Conservation (phyloP, 2,797 vertebrate genomes). For the Cryptoprocta ferox region DNA sequence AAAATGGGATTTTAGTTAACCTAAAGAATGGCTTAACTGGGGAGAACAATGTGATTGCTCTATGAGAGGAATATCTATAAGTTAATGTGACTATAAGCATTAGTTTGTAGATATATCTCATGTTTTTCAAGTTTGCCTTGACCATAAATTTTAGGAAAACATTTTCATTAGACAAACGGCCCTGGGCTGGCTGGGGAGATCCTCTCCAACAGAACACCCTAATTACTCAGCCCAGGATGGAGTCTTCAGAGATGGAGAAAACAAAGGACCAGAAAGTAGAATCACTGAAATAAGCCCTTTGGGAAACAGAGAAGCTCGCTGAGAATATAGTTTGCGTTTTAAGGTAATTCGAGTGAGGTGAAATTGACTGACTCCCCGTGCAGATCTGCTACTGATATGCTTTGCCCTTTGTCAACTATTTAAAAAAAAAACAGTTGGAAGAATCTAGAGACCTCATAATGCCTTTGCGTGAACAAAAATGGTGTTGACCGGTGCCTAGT, state of each 20-base stretch:
- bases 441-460: background rate
- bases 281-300: constrained; percentile 9
- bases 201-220: background rate
- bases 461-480: background rate
- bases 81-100: background rate
- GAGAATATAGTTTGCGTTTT: background rate
- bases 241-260: background rate
- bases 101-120: background rate
- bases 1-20: constrained; percentile 48
- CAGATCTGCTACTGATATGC: background rate
- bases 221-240: background rate
- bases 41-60: background rate
- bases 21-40: constrained; percentile 1
- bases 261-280: background rate
- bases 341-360: constrained; percentile 9
- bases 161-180: constrained; percentile 23
- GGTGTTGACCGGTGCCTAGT: background rate
- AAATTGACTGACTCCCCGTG: background rate
- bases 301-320: background rate
- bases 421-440: background rate
- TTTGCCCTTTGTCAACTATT: background rate
- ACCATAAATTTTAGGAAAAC: constrained; percentile 33
- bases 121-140: constrained; percentile 16
- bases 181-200: background rate
- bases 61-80: background rate